These are phyloP conservation scores for Gryllus bimaculatus DNA, from an alignment of 1,140 invertebrate species.

Conservation along the genomic window DNA sequence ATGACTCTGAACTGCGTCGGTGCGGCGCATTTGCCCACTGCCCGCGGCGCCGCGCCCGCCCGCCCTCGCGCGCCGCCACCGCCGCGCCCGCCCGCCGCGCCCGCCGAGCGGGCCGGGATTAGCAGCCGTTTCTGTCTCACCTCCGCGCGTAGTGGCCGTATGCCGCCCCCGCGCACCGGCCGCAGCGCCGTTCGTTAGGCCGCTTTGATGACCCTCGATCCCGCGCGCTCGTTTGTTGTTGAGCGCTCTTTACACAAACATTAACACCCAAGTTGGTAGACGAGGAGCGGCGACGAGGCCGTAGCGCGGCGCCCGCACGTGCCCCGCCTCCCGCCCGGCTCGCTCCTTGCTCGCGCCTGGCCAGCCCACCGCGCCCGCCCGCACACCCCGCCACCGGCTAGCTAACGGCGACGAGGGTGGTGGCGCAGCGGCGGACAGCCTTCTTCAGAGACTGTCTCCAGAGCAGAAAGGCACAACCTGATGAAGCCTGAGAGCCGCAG, in stretches of 20 bases:
- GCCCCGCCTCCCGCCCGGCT: background rate
- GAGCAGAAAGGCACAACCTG: no score
- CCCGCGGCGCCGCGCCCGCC: no score
- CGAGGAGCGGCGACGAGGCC: background rate
- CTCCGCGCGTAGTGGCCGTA: background rate
- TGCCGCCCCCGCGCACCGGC: no score
- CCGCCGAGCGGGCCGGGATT: background rate
- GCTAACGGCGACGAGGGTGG: no score
- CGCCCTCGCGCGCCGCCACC: no score
- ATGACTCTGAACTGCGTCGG: background rate
- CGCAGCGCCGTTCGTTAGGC: background rate
- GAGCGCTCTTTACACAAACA: background rate
- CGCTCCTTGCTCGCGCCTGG: no score
- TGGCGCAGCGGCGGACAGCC: no score
- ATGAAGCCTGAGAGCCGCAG: no score
- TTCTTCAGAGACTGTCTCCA: no score
- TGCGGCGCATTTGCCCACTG: background rate
- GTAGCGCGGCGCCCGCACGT: background rate
- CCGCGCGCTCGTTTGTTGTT: background rate
- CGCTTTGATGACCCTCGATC: background rate
- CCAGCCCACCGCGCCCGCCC: no score
- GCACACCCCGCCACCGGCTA: no score
- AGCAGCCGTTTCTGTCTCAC: background rate
- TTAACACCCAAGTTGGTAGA: background rate
- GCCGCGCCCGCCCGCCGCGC: no score